These are phyloP conservation scores for Criorhina ranunculi DNA, from an alignment of 2,888 invertebrate species.

Conservation along the genomic window DNA sequence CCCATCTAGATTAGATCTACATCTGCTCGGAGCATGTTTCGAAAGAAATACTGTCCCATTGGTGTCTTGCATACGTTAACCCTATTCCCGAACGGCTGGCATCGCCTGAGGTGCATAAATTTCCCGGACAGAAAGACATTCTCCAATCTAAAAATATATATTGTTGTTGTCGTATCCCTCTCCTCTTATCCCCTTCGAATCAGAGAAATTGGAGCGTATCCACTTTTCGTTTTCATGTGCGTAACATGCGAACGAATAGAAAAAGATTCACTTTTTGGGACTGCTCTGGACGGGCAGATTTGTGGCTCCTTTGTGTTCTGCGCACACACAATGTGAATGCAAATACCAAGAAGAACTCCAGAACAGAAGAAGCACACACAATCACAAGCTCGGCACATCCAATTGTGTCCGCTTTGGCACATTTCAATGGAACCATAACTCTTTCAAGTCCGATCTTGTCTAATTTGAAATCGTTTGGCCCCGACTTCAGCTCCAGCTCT, in stretches of 20 bases:
- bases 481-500: conserved; percentile 3
- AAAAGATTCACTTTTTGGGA: conserved; percentile 70
- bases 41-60: conserved; percentile 61
- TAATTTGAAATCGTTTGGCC: conserved; percentile 73
- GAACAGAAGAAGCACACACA: conserved; percentile 8
- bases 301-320: conserved; percentile 72
- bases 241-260: conserved; percentile 42
- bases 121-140: conserved; percentile 43
- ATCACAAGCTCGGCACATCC: conserved; percentile 35
- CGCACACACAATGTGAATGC: conserved; percentile 53
- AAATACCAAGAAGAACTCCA: conserved; percentile 70
- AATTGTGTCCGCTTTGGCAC: conserved; percentile 76
- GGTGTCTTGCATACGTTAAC: conserved; percentile 67
- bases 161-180: neutral
- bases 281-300: conserved; percentile 68
- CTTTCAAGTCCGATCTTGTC: conserved; percentile 72
- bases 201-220: conserved; percentile 71
- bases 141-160: conserved; percentile 63
- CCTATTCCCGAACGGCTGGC: conserved; percentile 45
- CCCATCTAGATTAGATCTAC: conserved; percentile 54
- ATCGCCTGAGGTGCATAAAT: conserved; percentile 66
- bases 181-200: too few species aligned
- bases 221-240: conserved; percentile 57
- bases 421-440: conserved; percentile 77
- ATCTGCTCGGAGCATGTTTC: conserved; percentile 36